These are phyloP conservation scores for Calcarius lapponicus DNA, from an alignment of 2,797 vertebrate species.

Conservation along the genomic window DNA sequence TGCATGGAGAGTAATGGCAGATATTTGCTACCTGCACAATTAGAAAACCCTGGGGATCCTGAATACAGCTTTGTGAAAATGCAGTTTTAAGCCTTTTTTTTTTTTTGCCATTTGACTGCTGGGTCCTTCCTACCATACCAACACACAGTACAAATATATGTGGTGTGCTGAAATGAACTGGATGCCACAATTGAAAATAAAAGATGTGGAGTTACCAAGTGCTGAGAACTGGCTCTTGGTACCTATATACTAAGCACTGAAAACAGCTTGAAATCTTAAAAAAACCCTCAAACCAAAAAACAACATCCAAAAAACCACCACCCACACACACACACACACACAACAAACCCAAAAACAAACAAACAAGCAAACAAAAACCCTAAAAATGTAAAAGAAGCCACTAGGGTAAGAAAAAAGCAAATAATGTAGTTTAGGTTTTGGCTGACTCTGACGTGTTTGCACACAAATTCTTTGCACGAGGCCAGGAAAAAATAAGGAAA, in stretches of 20 bases:
- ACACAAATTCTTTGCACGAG: background rate
- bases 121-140: conserved; percentile 30
- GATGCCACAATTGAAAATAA: conserved; percentile 51
- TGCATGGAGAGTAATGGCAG: background rate
- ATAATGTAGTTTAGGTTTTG: background rate
- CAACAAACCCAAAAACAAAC: background rate
- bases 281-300: background rate
- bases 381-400: background rate
- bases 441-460: background rate
- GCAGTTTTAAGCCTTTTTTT: background rate
- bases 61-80: conserved; percentile 2
- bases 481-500: background rate
- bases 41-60: background rate
- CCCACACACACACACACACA: background rate
- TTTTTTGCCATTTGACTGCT: background rate
- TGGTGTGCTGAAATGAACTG: conserved; percentile 22
- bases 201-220: background rate
- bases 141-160: background rate
- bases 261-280: background rate
- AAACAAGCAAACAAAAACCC: background rate
- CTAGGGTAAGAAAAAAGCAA: background rate
- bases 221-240: conserved; percentile 3
- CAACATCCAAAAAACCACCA: background rate
- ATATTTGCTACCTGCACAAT: conserved; percentile 47
- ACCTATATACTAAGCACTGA: background rate